Conservation (phyloP, 37 sponge, comb jelly and placozoan species). For the Lycopodina hypogea region DNA sequence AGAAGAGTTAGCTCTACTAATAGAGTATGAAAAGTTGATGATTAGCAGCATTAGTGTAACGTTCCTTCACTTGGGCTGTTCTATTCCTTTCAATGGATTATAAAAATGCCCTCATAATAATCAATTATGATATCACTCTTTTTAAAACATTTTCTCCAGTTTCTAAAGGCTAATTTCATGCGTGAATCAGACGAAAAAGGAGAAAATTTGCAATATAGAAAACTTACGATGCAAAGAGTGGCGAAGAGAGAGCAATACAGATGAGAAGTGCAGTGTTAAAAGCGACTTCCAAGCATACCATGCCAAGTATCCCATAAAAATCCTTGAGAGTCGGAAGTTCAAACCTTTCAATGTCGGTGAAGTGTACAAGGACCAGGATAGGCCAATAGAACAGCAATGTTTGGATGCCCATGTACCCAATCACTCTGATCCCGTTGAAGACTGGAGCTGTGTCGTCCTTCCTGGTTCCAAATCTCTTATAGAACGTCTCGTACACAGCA, state of each 20-base stretch:
- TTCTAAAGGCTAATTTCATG: too few species aligned
- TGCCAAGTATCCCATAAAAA: constrained; percentile 27
- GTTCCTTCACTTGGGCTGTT: too few species aligned
- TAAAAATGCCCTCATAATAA: too few species aligned
- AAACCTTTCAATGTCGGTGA: constrained; percentile 29
- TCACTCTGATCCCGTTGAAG: constrained; percentile 49
- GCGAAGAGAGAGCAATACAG: constrained; percentile 59
- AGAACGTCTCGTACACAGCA: constrained; percentile 51
- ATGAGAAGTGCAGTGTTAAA: constrained; percentile 48
- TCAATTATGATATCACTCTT: too few species aligned
- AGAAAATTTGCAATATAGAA: too few species aligned
- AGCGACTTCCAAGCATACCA: constrained; percentile 35
- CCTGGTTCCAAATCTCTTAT: constrained; percentile 55
- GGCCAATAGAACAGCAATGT: constrained; percentile 66
- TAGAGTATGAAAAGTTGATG: too few species aligned
- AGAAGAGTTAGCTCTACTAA: too few species aligned
- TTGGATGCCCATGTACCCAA: constrained; percentile 72
- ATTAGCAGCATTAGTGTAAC: too few species aligned
- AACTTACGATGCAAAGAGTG: constrained; percentile 76
- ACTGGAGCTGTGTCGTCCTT: constrained; percentile 61
- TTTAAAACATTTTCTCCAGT: too few species aligned
- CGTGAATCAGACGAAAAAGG: too few species aligned
- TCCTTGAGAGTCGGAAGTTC: constrained; percentile 28
- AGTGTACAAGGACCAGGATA: constrained; percentile 22
- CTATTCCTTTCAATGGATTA: too few species aligned